phyloP scores from a whole-genome alignment of 2,888 invertebrate genomes.

The Cyclophora punctaria region DNA sequence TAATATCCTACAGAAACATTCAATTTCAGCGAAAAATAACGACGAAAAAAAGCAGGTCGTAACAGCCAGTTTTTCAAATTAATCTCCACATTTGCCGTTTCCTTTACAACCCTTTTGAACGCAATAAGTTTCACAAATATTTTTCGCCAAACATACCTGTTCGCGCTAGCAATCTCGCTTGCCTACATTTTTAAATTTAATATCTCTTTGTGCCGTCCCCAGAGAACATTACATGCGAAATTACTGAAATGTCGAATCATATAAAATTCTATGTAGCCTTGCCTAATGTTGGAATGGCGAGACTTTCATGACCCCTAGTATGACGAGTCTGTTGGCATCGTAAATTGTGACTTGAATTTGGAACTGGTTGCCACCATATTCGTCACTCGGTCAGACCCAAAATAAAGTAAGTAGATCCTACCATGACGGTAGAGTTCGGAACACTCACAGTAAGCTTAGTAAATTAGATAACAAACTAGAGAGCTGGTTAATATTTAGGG shows the following conservation, averaged over 20 bases:
- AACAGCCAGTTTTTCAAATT: slow-evolving; percentile 15
- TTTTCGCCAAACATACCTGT: slow-evolving; percentile 6
- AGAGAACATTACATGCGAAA: slow-evolving; percentile 42
- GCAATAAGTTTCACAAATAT: slow-evolving; percentile 15
- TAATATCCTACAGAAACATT: no score
- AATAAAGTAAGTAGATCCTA: no score
- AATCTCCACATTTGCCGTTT: slow-evolving; percentile 11
- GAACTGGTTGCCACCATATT: slow-evolving; percentile 2
- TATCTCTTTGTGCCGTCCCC: slow-evolving; percentile 53
- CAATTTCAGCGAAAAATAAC: not conserved
- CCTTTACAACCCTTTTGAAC: slow-evolving; percentile 18
- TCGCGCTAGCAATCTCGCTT: slow-evolving; percentile 32
- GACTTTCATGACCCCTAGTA: slow-evolving; percentile 15
- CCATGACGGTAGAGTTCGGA: no score
- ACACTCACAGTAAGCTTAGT: no score
- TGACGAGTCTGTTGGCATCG: slow-evolving; percentile 8
- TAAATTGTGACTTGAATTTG: slow-evolving; percentile 12
- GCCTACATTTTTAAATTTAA: slow-evolving; percentile 66
- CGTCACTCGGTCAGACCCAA: no score
- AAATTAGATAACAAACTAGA: no score
- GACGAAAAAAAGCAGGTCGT: slow-evolving; percentile 5
- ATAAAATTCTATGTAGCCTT: slow-evolving; percentile 35
- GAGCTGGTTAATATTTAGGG: no score
- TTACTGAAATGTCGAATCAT: slow-evolving; percentile 45
- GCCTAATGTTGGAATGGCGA: slow-evolving; percentile 22